These are phyloP conservation scores for Macaria liturata DNA, from an alignment of 2,888 invertebrate species.

Conservation along the genomic window DNA sequence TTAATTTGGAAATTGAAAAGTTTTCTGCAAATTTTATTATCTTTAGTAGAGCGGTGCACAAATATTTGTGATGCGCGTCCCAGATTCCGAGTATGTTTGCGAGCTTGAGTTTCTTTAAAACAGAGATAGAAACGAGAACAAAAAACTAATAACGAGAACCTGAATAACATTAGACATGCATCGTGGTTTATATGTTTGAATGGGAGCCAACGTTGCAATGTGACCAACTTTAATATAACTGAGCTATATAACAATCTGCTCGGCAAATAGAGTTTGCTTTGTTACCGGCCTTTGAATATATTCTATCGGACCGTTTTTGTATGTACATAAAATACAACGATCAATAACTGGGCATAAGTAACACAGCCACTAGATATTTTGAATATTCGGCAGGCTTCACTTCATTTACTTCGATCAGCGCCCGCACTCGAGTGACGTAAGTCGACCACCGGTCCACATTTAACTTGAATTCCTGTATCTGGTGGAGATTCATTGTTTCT, in stretches of 20 bases:
- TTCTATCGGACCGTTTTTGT: background rate
- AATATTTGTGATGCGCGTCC: background rate
- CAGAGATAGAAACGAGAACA: background rate
- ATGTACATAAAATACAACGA: conserved; percentile 5
- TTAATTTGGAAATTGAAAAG: too few relatives aligned
- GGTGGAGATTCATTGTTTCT: too few relatives aligned
- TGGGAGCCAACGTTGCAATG: conserved; percentile 7
- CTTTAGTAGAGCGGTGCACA: background rate
- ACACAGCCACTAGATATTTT: background rate
- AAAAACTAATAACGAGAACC: conserved; percentile 4
- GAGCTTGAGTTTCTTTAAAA: too few relatives aligned
- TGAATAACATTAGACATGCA: conserved; percentile 1
- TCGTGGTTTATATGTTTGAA: conserved; percentile 2
- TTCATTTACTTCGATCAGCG: too few relatives aligned
- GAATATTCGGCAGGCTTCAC: too few relatives aligned
- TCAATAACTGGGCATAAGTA: conserved; percentile 1
- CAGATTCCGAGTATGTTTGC: too few relatives aligned
- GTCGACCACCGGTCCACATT: too few relatives aligned
- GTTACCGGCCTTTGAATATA: background rate
- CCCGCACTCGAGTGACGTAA: too few relatives aligned
- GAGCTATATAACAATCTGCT: background rate
- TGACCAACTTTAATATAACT: background rate
- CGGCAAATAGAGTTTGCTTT: background rate
- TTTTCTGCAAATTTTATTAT: too few relatives aligned
- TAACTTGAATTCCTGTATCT: too few relatives aligned